Evolutionary conservation across 2,888 invertebrate genomes (phyloP), one percentile per base, ranked within the genome.

Genomic region (Zhengitettix transpicula): DNA sequence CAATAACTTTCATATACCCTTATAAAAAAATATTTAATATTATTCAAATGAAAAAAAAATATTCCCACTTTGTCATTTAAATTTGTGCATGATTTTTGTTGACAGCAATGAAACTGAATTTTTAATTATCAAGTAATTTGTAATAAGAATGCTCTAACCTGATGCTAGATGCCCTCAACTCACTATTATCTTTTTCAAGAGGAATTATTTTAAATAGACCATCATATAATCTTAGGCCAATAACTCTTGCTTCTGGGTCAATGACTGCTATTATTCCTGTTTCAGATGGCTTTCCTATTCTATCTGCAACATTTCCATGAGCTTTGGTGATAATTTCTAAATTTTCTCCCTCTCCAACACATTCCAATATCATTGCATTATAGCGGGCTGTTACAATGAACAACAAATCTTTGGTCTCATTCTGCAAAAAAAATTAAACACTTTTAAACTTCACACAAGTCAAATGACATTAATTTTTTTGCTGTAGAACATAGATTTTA

Each of bases 121-220:
- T 65, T 68, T 84, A 83, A 42, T 44, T 28, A 28, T 28, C 7
- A 28, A 28, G 7, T 28, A 28, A 7, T 2, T 28, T 28, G 28
- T 28, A 28, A 28, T 28, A 28, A 28, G 28, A 28, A 28, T 28
- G 7, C 28, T 54, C 64, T 62, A 66, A 77, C 77, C 78, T 73
- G 52, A 82, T 77, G 68, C 81, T 82, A 68, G 92, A 92, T 58
- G 97, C 95, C 74, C 93, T 95, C 40, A 98, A 75, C 74, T 98
- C 97, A 63, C 84, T 87, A 65, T 91, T 93, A 67, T 95, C 94
- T 69, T 89, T 89, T 68, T 97, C 95, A 65, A 98, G 77, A 0
- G 97, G 96, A 68, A 99, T 96, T 62, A 99, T 92, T 74, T 99
- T 99, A 69, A 99, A 90, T 12, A 97, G 77, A 1, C 98, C 98